A percentile compares a stretch with the other conserved stretches of the same genome.
These are phyloP conservation scores for Fragariocoptes setiger DNA, from an alignment of 1,140 invertebrate genomes.

Conservation along the genomic window DNA sequence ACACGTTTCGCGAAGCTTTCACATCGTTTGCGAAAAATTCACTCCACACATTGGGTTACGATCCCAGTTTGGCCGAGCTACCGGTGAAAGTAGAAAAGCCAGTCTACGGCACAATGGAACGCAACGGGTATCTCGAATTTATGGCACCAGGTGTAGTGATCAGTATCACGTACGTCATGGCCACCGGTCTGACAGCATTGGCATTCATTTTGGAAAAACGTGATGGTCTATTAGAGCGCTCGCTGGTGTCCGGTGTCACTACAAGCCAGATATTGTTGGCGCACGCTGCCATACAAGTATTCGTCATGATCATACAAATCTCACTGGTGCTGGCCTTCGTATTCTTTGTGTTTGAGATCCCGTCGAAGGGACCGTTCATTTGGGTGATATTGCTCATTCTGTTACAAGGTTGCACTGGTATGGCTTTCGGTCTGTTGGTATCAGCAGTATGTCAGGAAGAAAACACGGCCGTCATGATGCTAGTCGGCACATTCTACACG, in stretches of 20 bases:
- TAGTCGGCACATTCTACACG: slow-evolving; percentile 62
- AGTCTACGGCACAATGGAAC: slow-evolving; percentile 34
- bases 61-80: slow-evolving; percentile 1
- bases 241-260: slow-evolving; percentile 55
- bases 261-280: slow-evolving; percentile 60
- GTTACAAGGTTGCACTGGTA: slow-evolving; percentile 47
- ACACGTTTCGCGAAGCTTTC: slow-evolving; percentile 5
- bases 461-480: slow-evolving; percentile 57
- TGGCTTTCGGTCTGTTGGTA: slow-evolving; percentile 67
- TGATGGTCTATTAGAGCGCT: slow-evolving; percentile 49
- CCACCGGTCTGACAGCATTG: slow-evolving; percentile 64
- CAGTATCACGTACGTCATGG: slow-evolving; percentile 74
- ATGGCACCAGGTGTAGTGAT: slow-evolving; percentile 71
- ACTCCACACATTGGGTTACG: slow-evolving; percentile 2
- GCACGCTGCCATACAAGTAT: slow-evolving; percentile 63
- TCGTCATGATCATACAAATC: slow-evolving; percentile 68
- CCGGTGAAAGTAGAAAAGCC: slow-evolving; percentile 33
- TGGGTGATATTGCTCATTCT: slow-evolving; percentile 40
- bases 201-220: slow-evolving; percentile 62
- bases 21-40: slow-evolving; percentile 1
- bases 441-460: slow-evolving; percentile 55
- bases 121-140: slow-evolving; percentile 24
- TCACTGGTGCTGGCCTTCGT: slow-evolving; percentile 45
- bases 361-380: slow-evolving; percentile 36
- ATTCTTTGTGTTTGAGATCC: slow-evolving; percentile 43